These are phyloP conservation scores for Epizoanthus fatuus DNA, from an alignment of 92 coral and sea anemone genomes.

Conservation along the genomic window DNA sequence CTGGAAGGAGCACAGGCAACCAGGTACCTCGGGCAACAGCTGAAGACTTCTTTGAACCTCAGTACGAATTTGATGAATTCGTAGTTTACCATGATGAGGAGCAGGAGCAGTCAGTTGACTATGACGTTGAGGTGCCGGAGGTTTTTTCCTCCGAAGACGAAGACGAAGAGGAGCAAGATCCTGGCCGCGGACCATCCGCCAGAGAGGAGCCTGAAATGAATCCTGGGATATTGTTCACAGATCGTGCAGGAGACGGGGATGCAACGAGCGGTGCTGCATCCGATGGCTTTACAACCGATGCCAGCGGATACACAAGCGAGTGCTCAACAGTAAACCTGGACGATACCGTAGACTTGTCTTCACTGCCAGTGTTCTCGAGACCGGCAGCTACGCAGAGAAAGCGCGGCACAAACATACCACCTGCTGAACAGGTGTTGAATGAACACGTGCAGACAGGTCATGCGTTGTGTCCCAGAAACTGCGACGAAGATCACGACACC, in stretches of 20 bases:
- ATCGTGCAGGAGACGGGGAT: background rate
- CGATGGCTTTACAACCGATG: conserved; percentile 35
- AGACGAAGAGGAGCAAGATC: conserved; percentile 19
- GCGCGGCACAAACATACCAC: background rate
- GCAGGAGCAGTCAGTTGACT: conserved; percentile 9
- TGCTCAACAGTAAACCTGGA: conserved; percentile 3
- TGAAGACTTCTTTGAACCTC: conserved; percentile 29
- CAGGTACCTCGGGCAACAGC: background rate
- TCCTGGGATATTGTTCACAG: background rate
- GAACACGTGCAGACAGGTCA: background rate
- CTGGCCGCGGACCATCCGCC: too few relatives aligned
- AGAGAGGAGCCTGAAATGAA: background rate
- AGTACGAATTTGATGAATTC: conserved; percentile 42
- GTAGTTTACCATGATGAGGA: conserved; percentile 39
- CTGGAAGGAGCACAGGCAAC: background rate
- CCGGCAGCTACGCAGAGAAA: background rate
- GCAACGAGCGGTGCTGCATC: background rate
- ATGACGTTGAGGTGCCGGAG: conserved; percentile 26
- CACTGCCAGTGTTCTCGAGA: conserved; percentile 11
- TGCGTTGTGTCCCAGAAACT: background rate
- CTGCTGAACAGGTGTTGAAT: background rate
- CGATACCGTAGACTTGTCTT: conserved; percentile 8
- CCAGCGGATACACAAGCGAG: conserved; percentile 28
- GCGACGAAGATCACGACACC: background rate
- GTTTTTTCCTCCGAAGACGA: conserved; percentile 41